Evolutionary conservation across 2,113 vertebrate genomes (phyloP).

Genomic region (Climacteris rufus): DNA sequence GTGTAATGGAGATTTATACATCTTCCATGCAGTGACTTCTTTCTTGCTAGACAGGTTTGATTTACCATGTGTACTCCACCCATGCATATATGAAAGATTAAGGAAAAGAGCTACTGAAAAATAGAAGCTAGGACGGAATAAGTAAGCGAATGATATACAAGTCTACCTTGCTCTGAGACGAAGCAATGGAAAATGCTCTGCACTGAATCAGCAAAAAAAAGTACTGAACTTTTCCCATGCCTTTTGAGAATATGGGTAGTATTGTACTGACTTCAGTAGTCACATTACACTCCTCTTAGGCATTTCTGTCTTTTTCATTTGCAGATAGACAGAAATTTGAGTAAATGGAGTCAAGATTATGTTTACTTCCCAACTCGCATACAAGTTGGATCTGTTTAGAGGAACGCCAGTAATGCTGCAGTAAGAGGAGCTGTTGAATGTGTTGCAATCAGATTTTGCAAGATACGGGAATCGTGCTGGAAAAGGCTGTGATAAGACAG

Average conservation of each 20-base stretch:
- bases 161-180: background rate
- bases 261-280: background rate
- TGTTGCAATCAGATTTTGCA: constrained; percentile 31
- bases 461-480: background rate
- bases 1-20: background rate
- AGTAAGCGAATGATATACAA: background rate
- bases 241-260: background rate
- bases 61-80: constrained; percentile 7
- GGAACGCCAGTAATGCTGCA: background rate
- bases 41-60: constrained; percentile 34
- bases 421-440: background rate
- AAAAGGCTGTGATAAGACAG: background rate
- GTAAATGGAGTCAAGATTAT: background rate
- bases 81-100: constrained; percentile 2
- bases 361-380: background rate
- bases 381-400: background rate
- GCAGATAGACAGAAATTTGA: background rate
- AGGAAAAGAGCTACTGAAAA: constrained; percentile 32
- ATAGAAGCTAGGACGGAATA: background rate
- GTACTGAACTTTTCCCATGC: background rate
- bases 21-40: background rate
- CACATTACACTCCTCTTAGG: background rate
- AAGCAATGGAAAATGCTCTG: background rate
- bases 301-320: background rate
- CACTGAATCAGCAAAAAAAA: background rate